Percentiles rank a stretch among this genome's conserved stretches.
Evolutionary conservation across 2,797 vertebrate genomes (phyloP).

Genomic region (Eulemur rubriventer): DNA sequence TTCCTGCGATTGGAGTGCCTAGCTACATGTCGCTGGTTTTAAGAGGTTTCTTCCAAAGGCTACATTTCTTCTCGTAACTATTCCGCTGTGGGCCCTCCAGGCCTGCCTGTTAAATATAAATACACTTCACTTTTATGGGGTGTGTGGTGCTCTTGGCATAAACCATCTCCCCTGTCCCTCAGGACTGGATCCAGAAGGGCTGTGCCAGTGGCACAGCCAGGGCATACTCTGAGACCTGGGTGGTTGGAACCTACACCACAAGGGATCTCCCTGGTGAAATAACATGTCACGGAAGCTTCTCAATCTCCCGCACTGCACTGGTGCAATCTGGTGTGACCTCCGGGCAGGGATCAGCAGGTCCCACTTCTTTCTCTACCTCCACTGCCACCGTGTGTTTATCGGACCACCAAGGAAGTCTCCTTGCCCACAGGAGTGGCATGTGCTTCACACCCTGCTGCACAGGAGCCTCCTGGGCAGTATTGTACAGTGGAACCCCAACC

Average conservation of each 20-base stretch:
- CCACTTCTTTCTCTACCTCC: neutral
- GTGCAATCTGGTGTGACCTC: neutral
- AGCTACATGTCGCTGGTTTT: neutral
- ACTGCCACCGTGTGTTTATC: no score
- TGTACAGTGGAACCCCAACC: neutral
- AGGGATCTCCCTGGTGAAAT: no score
- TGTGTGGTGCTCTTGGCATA: neutral
- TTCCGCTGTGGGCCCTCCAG: neutral
- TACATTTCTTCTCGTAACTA: neutral
- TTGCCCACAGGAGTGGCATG: neutral
- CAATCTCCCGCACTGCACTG: fast-evolving
- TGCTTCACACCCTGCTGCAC: neutral
- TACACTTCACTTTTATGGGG: slow-evolving; percentile 56
- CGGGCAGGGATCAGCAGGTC: neutral
- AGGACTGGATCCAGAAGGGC: neutral
- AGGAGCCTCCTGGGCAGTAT: fast-evolving
- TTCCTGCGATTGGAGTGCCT: neutral
- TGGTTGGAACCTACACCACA: fast-evolving
- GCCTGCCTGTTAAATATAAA: neutral
- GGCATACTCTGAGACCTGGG: neutral
- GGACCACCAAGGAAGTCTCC: neutral
- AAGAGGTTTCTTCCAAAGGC: neutral
- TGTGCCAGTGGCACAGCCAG: no score
- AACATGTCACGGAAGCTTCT: neutral
- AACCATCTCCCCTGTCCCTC: neutral